Conservation (phyloP, 2,888 invertebrate species). For the Melieria omissa region DNA sequence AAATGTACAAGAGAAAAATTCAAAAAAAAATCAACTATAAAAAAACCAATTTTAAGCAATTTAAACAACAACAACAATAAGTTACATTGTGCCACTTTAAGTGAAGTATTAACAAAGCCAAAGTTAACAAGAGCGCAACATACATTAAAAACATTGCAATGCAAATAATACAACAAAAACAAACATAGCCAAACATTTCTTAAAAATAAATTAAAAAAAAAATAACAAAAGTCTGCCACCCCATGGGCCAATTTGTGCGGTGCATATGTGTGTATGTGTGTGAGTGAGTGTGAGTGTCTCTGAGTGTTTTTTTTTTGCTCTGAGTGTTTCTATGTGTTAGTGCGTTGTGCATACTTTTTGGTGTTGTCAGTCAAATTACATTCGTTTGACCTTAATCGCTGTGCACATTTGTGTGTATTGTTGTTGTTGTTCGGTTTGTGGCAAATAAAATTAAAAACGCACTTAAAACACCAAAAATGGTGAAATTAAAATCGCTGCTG, state of each 20-base stretch:
- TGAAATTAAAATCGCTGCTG: slow-evolving; percentile 12
- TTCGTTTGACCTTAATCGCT: slow-evolving; percentile 57
- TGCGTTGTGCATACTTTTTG: slow-evolving; percentile 4
- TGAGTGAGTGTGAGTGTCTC: background rate
- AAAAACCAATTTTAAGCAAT: too few relatives aligned
- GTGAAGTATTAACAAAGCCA: slow-evolving; percentile 13
- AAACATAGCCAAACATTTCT: background rate
- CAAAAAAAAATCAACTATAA: background rate
- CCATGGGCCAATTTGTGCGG: background rate
- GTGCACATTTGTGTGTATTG: slow-evolving; percentile 30
- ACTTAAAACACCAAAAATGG: slow-evolving; percentile 18
- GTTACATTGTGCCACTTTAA: slow-evolving; percentile 13
- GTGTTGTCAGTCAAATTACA: slow-evolving; percentile 37
- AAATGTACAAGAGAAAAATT: background rate
- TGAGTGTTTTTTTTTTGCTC: background rate
- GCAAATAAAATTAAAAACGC: slow-evolving; percentile 24
- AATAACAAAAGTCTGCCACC: background rate
- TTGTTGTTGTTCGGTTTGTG: slow-evolving; percentile 32
- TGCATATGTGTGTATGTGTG: background rate
- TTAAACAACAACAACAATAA: too few relatives aligned
- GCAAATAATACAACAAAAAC: background rate
- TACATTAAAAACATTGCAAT: background rate
- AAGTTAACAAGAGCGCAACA: background rate
- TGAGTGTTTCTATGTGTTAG: background rate
- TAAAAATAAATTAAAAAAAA: background rate